Base-by-base conservation (phyloP, 1,140 invertebrate species). In the Trichogramma pretiosum region DNA sequence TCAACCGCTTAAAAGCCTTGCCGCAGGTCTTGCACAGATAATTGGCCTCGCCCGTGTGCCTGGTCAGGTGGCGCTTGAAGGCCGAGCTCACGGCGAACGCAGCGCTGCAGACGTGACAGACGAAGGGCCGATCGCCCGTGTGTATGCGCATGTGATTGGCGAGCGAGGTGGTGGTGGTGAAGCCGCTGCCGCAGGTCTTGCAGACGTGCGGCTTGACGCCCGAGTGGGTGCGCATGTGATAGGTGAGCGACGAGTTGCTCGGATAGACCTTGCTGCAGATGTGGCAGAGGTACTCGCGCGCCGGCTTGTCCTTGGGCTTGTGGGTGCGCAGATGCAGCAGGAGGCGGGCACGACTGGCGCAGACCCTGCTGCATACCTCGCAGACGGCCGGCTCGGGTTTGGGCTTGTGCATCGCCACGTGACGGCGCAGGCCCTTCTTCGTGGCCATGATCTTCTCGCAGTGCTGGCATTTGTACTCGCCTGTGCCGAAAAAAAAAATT, bases 1-100 rank as follows among this genome's bases (percentile, higher is more conserved):
- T 76, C 2, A 73, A 72, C 39, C 79, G 70, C 30, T 80, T 80
- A 56, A 82, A 84, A 0, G 79, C 80, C 57, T 78, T 79, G 2
- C 77, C 77, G 46, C 81, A 84, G 1, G 75, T 74, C 28, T 73
- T 72, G 48, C 81, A 84, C 2, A 74, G 64, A 50, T 74, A 73
- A 18, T 75, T 77, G 36, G 76, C 77, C 28, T 76, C 73, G 2
- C 80, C 79, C 0, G 72, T 74, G 52, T 83, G 81, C 23, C 79
- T 60, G 9, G 77, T 71, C 61, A 79, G 66, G 37, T 83, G 80
- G 8, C 69, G 52, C 44, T 67, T 60, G 42, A 71, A 70, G 2
- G 68, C 68, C 9, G 70, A 72, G 45, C 67, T 70, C 0, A 71
- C 68, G 17, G 69, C 69, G 42, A 72, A 72, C 9, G 69, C 69